Evolutionary conservation across 2,113 vertebrate genomes (phyloP).

Genomic region (Corapipo altera): DNA sequence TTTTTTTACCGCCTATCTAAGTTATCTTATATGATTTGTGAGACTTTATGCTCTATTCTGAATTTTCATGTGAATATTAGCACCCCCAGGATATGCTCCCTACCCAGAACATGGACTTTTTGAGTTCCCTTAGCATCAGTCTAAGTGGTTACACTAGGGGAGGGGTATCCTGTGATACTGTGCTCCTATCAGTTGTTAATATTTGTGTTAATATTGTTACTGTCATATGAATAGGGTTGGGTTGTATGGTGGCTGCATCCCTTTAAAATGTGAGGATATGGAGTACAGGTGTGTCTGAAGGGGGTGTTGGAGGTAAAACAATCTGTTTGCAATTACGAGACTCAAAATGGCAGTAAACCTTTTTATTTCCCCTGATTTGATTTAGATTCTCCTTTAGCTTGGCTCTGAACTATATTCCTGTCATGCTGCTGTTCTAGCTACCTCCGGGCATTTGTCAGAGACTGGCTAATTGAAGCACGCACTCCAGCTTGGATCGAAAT

Average conservation of each 20-base stretch:
- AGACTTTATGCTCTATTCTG: not conserved
- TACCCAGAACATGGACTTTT: not conserved
- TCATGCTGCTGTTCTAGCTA: not conserved
- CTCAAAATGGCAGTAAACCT: constrained; percentile 23
- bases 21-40: not conserved
- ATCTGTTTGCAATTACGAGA: not conserved
- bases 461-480: not conserved
- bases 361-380: constrained; percentile 16
- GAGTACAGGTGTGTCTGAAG: not conserved
- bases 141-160: not conserved
- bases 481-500: not conserved
- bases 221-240: not conserved
- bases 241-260: not conserved
- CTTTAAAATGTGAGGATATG: not conserved
- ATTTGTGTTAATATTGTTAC: not conserved
- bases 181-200: not conserved
- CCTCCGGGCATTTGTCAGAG: not conserved
- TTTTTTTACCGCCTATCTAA: not conserved
- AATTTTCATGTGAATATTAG: not conserved
- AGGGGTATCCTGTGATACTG: not conserved
- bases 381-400: constrained; percentile 27
- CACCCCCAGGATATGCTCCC: not conserved
- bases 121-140: not conserved
- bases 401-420: not conserved
- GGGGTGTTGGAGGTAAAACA: not conserved